phyloP scores from a whole-genome alignment of 2,797 vertebrate species.

The Mareca strepera region DNA sequence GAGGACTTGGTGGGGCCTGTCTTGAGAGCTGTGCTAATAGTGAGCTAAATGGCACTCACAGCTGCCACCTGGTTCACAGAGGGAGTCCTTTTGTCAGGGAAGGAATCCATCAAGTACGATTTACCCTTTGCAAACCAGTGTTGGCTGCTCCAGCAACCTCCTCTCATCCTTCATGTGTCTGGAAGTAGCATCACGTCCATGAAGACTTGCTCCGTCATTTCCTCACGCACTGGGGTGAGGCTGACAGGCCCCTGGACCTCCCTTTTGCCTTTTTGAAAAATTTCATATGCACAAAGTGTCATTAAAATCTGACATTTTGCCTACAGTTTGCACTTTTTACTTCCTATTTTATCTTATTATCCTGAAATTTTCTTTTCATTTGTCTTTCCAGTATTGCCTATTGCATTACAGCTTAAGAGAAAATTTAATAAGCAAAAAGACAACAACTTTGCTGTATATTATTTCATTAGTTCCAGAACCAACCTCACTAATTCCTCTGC shows the following conservation, averaged over 20 bases:
- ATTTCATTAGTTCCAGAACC: slow-evolving; percentile 54
- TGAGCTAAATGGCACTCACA: fast-evolving
- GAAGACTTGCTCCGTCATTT: not conserved
- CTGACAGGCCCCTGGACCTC: no score
- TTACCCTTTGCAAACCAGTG: not conserved
- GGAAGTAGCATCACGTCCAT: not conserved
- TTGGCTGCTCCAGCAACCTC: not conserved
- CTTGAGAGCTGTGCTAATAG: not conserved
- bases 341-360: not conserved
- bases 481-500: slow-evolving; percentile 46
- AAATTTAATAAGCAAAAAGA: slow-evolving; percentile 54
- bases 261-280: not conserved
- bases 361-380: not conserved
- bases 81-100: fast-evolving
- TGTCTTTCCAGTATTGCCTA: not conserved
- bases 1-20: not conserved
- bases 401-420: not conserved
- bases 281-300: not conserved
- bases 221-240: not conserved
- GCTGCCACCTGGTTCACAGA: not conserved
- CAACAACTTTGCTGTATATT: slow-evolving; percentile 49
- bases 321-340: not conserved
- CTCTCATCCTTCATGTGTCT: not conserved
- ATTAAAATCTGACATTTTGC: not conserved
- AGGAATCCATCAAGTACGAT: not conserved